These are phyloP conservation scores for pig (Sus scrofa) DNA, from an alignment of 2,113 vertebrate species.

Conservation along the genomic window T2T-Sscrofa CM000814.6:42179001-42179500, in stretches of 20 bases:
- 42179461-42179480: accelerated
- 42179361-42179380: background rate
- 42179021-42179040: conserved; percentile 75
- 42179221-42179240: too few species aligned
- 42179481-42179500: background rate
- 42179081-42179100: conserved; percentile 80
- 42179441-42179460: background rate
- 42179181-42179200: accelerated
- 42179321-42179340: background rate
- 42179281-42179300: background rate
- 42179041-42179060: conserved; percentile 86
- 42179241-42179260: accelerated
- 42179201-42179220: accelerated
- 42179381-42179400: background rate
- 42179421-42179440: background rate
- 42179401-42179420: background rate
- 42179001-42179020: conserved; percentile 83
- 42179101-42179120: conserved; percentile 85
- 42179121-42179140: conserved; percentile 85
- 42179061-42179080: conserved; percentile 85
- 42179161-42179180: accelerated
- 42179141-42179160: conserved; percentile 80
- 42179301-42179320: accelerated
- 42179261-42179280: accelerated
- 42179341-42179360: background rate